Percentiles rank a stretch among this genome's conserved stretches.
Conservation (phyloP, 2,888 invertebrate genomes). For the Drosophila tripunctata region DNA sequence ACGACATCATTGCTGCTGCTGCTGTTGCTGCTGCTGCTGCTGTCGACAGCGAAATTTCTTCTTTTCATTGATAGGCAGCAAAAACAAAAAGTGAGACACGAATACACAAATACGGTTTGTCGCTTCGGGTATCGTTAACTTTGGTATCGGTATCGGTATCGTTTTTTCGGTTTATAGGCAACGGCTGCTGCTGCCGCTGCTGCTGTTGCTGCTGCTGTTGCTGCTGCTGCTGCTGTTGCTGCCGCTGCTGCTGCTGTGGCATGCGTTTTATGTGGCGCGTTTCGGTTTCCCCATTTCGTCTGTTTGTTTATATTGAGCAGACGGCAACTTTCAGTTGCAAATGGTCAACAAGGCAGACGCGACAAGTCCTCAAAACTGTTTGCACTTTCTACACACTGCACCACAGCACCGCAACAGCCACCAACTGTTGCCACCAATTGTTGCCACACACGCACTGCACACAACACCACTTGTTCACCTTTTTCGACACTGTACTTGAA, state of each 20-base stretch:
- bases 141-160: constrained; percentile 36
- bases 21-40: constrained; percentile 23
- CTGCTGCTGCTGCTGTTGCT: background rate
- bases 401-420: constrained; percentile 11
- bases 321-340: constrained; percentile 65
- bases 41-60: constrained; percentile 76
- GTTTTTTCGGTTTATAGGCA: constrained; percentile 22
- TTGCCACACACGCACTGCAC: background rate
- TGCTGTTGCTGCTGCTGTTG: constrained; percentile 13
- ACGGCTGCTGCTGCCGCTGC: background rate
- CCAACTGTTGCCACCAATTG: constrained; percentile 8
- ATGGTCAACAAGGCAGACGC: constrained; percentile 56
- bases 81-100: constrained; percentile 37
- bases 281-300: constrained; percentile 61
- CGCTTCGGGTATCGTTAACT: constrained; percentile 24
- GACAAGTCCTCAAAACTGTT: constrained; percentile 69
- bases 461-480: background rate
- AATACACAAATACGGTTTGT: constrained; percentile 53
- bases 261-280: constrained; percentile 40
- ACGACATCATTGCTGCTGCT: background rate
- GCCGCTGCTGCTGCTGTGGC: constrained; percentile 28
- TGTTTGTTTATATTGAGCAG: constrained; percentile 69
- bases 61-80: constrained; percentile 73
- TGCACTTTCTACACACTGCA: constrained; percentile 69
- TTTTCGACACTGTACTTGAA: background rate